Conservation (phyloP, 2,797 vertebrate genomes). For the Catharus ustulatus region DNA sequence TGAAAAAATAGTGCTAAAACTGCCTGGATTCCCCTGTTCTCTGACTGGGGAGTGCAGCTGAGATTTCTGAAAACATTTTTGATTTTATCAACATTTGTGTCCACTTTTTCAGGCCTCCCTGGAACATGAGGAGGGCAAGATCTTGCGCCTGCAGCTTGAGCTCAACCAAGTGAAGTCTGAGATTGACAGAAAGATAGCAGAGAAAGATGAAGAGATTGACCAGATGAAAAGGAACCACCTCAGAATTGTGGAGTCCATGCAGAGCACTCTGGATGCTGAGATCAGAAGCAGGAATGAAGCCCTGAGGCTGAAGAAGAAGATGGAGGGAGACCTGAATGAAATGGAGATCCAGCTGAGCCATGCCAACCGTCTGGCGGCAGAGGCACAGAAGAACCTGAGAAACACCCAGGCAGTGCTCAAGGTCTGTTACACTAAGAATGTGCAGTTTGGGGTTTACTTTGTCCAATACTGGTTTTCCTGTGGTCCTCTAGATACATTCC, state of each 20-base stretch:
- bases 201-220: not conserved
- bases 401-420: not conserved
- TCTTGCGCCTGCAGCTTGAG: not conserved
- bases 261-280: slow-evolving; percentile 72
- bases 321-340: slow-evolving; percentile 78
- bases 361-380: slow-evolving; percentile 33
- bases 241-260: not conserved
- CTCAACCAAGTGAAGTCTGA: not conserved
- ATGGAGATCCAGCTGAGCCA: slow-evolving; percentile 76
- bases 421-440: not conserved
- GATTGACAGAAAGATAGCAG: not conserved
- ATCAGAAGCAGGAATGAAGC: slow-evolving; percentile 77
- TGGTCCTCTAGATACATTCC: not conserved
- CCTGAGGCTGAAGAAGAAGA: slow-evolving; percentile 78
- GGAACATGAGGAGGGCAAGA: not conserved
- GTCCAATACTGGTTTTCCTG: not conserved
- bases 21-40: rapidly evolving
- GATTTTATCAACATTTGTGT: not conserved
- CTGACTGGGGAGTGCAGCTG: not conserved
- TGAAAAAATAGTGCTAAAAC: not conserved
- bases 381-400: not conserved
- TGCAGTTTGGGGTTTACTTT: not conserved
- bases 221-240: not conserved
- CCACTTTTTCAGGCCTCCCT: not conserved
- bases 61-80: not conserved